Evolutionary conservation across 2,797 vertebrate species (phyloP).

Genomic region (Threskiornis aethiopicus): DNA sequence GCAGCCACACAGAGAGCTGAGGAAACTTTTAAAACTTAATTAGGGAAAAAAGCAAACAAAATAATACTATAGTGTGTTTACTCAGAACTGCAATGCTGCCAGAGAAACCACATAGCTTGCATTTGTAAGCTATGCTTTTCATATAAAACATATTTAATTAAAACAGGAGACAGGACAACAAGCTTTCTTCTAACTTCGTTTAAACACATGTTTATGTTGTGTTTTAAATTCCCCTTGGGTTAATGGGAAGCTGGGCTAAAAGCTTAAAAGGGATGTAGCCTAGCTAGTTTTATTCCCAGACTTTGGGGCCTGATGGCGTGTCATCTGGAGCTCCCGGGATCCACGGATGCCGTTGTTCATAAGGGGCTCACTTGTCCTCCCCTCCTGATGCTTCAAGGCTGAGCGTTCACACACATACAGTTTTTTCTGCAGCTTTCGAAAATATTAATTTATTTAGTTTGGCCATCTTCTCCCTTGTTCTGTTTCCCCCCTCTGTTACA

Average conservation of each 20-base stretch:
- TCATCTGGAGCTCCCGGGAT: not conserved
- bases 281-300: not conserved
- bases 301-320: not conserved
- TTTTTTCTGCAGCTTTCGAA: not conserved
- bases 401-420: not conserved
- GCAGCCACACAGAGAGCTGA: constrained; percentile 77
- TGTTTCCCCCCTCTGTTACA: not conserved
- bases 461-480: not conserved
- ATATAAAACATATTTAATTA: constrained; percentile 76
- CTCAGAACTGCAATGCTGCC: constrained; percentile 65
- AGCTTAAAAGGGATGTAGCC: constrained; percentile 39
- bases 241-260: constrained; percentile 57
- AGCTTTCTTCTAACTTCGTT: constrained; percentile 73
- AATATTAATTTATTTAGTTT: not conserved
- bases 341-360: rapidly evolving
- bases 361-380: not conserved
- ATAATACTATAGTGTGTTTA: constrained; percentile 75
- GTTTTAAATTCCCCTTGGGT: constrained; percentile 65
- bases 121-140: constrained; percentile 71
- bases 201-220: constrained; percentile 70
- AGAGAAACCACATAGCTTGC: constrained; percentile 75
- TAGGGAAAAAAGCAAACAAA: constrained; percentile 78
- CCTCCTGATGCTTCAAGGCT: not conserved
- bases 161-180: constrained; percentile 68
- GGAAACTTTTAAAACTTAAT: constrained; percentile 79